phyloP scores from a whole-genome alignment of 2,113 vertebrate genomes.

The Misgurnus mizolepis region DNA sequence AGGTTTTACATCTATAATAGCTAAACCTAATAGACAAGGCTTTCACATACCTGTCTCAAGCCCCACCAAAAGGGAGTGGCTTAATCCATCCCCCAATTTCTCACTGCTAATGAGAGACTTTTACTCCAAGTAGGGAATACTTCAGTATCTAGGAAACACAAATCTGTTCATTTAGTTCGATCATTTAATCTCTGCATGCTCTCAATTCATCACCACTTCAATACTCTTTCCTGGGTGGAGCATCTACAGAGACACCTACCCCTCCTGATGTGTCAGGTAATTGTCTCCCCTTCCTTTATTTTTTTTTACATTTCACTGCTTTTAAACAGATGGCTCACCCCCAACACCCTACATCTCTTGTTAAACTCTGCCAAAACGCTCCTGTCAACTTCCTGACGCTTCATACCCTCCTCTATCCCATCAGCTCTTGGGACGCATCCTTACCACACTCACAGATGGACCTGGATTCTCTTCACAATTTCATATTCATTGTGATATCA shows the following conservation, averaged over 20 bases:
- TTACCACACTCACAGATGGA: conserved; percentile 45
- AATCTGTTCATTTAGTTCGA: neutral
- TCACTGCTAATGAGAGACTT: neutral
- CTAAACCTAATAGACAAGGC: neutral
- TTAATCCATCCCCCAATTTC: neutral
- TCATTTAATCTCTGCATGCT: neutral
- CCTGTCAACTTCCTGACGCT: neutral
- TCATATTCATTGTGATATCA: conserved; percentile 74
- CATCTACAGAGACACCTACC: conserved; percentile 49
- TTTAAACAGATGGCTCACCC: conserved; percentile 38
- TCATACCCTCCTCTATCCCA: conserved; percentile 41
- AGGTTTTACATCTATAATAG: neutral
- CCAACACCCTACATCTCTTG: conserved; percentile 6
- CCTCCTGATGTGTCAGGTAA: conserved; percentile 55
- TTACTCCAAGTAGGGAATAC: too few species aligned
- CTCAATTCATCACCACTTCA: conserved; percentile 54
- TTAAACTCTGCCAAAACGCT: neutral
- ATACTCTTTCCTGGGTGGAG: conserved; percentile 63
- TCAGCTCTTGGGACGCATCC: conserved; percentile 35
- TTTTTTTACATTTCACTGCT: conserved; percentile 5
- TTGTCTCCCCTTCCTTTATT: conserved; percentile 55
- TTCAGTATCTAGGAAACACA: neutral
- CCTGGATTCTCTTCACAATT: conserved; percentile 59
- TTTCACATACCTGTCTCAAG: neutral
- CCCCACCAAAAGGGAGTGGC: neutral